A percentile compares a stretch with the other conserved stretches of the same genome.
These are phyloP conservation scores for Heteromormyrus szaboi DNA, from an alignment of 2,797 vertebrate species.

Conservation along the genomic window DNA sequence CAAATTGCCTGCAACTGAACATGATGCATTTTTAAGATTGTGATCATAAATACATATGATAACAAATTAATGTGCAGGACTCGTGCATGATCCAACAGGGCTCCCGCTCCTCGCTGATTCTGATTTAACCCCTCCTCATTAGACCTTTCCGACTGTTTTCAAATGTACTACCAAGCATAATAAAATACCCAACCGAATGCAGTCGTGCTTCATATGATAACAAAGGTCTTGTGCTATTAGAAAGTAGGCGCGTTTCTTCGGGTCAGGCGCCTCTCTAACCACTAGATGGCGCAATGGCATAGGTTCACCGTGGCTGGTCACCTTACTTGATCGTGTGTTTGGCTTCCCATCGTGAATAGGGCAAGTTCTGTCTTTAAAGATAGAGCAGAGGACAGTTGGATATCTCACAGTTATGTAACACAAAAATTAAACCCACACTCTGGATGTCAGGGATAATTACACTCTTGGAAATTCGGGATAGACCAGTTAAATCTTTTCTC, in stretches of 20 bases:
- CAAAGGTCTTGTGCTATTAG: background rate
- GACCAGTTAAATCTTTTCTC: slow-evolving; percentile 2
- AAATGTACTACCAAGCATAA: background rate
- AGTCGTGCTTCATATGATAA: background rate
- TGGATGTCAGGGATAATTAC: slow-evolving; percentile 13
- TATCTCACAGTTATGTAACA: slow-evolving; percentile 14
- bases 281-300: slow-evolving; percentile 34
- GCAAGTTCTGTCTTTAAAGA: background rate
- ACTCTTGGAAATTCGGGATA: slow-evolving; percentile 8
- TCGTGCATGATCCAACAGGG: background rate
- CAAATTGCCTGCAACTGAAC: background rate
- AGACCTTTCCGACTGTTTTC: background rate
- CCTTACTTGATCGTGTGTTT: background rate
- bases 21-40: background rate
- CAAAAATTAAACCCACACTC: slow-evolving; percentile 7
- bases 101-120: background rate
- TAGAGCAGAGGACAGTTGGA: slow-evolving; percentile 18
- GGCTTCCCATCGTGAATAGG: background rate
- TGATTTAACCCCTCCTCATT: background rate
- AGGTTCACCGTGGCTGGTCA: background rate
- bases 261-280: background rate
- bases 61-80: background rate
- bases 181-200: background rate
- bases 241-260: background rate
- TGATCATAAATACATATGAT: background rate